Conservation (phyloP, 2,797 vertebrate genomes). For the Antrozous pallidus region DNA sequence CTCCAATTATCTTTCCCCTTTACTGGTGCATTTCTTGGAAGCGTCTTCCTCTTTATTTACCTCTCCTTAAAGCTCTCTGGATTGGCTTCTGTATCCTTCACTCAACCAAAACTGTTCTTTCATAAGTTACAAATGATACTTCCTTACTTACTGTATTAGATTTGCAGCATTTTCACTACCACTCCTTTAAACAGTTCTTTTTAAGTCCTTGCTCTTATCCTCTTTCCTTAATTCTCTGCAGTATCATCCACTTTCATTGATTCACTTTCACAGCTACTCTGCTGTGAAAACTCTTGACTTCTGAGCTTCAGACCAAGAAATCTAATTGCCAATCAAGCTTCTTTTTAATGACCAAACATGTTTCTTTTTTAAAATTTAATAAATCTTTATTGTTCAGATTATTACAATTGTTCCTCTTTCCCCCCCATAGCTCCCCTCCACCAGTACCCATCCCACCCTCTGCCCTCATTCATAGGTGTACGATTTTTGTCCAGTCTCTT, state of each 20-base stretch:
- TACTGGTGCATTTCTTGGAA: neutral
- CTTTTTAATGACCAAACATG: too few species aligned
- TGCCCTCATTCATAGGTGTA: too few species aligned
- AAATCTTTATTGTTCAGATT: too few species aligned
- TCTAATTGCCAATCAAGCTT: neutral
- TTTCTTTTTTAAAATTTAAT: too few species aligned
- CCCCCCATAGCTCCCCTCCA: too few species aligned
- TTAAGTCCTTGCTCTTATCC: neutral
- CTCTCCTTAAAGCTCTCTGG: neutral
- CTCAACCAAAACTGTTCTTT: neutral
- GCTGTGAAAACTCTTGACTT: neutral
- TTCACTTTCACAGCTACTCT: neutral
- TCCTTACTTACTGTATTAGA: neutral
- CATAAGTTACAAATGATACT: neutral
- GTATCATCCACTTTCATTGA: neutral
- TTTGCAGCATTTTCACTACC: neutral
- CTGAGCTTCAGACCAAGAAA: conserved; percentile 19
- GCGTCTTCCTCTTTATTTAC: neutral
- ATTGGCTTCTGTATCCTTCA: neutral
- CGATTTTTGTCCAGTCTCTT: too few species aligned
- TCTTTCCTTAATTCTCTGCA: neutral
- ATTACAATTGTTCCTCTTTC: too few species aligned
- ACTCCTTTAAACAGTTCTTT: neutral
- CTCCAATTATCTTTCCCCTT: neutral
- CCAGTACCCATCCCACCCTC: too few species aligned